Percentiles rank a stretch among this genome's conserved stretches.
Conservation (phyloP, 2,797 vertebrate genomes). For the Micropoecilia bifurca region DNA sequence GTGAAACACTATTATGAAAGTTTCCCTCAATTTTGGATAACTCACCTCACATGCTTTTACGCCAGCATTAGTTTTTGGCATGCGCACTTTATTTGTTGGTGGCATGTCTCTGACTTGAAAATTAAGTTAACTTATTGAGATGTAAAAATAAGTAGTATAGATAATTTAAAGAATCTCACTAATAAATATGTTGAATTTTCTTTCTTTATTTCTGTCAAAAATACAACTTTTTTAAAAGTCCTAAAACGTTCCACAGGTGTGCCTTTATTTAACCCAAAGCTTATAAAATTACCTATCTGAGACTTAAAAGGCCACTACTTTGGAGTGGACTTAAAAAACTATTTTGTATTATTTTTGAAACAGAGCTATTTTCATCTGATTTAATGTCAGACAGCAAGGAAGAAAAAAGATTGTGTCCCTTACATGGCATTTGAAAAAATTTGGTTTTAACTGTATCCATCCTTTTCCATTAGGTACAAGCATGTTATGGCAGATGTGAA, state of each 20-base stretch:
- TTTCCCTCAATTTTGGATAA: constrained; percentile 23
- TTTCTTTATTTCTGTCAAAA: neutral
- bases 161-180: neutral
- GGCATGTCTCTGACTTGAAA: neutral
- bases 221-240: neutral
- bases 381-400: neutral
- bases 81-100: neutral
- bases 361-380: neutral
- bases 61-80: constrained; percentile 30
- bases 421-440: neutral
- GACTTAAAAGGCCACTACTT: neutral
- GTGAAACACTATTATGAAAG: constrained; percentile 42
- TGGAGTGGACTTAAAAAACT: neutral
- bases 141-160: neutral
- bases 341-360: neutral
- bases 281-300: neutral
- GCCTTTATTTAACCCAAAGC: neutral
- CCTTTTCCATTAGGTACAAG: constrained; percentile 33
- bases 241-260: neutral
- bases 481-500: constrained; percentile 71
- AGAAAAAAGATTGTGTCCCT: neutral
- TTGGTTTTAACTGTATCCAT: constrained; percentile 22
- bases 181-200: neutral
- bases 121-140: neutral
- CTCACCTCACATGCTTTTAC: constrained; percentile 15